phyloP scores from a whole-genome alignment of 1,140 invertebrate genomes.

The Dysdera silvatica region DNA sequence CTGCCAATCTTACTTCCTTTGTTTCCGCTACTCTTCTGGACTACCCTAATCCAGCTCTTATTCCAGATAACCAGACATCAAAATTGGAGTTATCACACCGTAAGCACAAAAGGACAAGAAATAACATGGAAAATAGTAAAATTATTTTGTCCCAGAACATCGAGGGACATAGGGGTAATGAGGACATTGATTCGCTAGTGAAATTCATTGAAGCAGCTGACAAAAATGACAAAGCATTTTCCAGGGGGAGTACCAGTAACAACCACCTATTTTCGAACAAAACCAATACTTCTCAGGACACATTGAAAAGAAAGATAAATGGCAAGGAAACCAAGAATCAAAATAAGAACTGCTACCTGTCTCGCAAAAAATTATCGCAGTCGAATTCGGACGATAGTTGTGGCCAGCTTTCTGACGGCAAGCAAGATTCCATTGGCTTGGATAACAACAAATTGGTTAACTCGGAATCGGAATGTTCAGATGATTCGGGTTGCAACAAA shows the following conservation, averaged over 20 bases:
- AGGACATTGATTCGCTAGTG: slow-evolving; percentile 51
- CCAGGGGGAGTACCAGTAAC: not conserved
- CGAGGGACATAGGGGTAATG: slow-evolving; percentile 56
- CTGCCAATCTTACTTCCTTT: slow-evolving; percentile 11
- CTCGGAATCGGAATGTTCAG: not conserved
- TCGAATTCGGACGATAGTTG: slow-evolving; percentile 15
- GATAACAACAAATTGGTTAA: not conserved
- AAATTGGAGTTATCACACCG: slow-evolving; percentile 29
- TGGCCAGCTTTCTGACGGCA: no score
- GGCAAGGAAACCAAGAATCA: slow-evolving; percentile 9
- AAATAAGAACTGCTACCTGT: slow-evolving; percentile 1
- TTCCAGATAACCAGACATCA: not conserved
- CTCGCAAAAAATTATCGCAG: slow-evolving; percentile 9
- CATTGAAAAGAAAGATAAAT: slow-evolving; percentile 3
- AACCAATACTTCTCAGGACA: slow-evolving; percentile 2
- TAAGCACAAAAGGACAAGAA: slow-evolving; percentile 45
- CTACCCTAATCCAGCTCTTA: not conserved
- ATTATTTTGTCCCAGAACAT: slow-evolving; percentile 56
- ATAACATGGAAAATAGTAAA: slow-evolving; percentile 49
- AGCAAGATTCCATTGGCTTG: not conserved
- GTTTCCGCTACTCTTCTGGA: slow-evolving; percentile 9
- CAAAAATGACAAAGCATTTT: slow-evolving; percentile 38
- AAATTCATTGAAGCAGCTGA: slow-evolving; percentile 48
- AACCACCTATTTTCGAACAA: slow-evolving; percentile 12
- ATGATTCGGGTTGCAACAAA: not conserved